Base-by-base conservation (phyloP, 1,140 invertebrate species). In the Bombus ignitus region DNA sequence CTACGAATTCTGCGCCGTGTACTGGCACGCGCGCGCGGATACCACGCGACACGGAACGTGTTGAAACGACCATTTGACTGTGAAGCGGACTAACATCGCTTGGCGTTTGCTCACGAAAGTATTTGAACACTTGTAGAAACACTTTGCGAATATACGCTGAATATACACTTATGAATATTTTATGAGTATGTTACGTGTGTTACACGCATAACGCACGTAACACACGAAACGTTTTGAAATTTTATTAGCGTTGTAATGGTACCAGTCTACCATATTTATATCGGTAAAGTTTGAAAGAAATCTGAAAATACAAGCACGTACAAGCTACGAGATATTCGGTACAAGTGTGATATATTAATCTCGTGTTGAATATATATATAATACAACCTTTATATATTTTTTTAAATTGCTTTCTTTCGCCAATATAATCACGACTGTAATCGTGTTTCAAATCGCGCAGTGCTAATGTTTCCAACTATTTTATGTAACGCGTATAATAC, bases 1-100 rank as follows among this genome's bases (percentile, higher is more conserved):
- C 5, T 25, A n/a, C 73, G 85, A 47, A 88, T 87, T 81, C 65
- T 53, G 53, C 35, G 70, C 25, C 59, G 68, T 22, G 65, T 42
- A 12, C 15, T 8, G 47, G 22, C 37, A 39, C 39, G 28, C 70
- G 68, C 68, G 68, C 35, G 68, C 35, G 18, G 28, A 62, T 62
- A 62, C 28, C 59, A n/a, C 28, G 59, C 59, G 47, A 53, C 59
- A 28, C 28, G 28, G 28, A 28, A 28, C 28, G 10, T 13, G 28
- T 62, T 62, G 57, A 28, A 62, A 62, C 59, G 28, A 13, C 59
- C 28, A n/a, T 62, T n/a, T 13, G 3, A 62, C 59, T n/a, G 10
- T n/a, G 28, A 62, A n/a, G 12, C 28, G 2, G 59, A n/a, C 59
- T n/a, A n/a, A 62, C 59, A 62, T 5, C 10, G 28, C 59, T 10